These are phyloP conservation scores for Epinephelus malabaricus DNA, from an alignment of 2,797 vertebrate genomes.

Conservation along the genomic window DNA sequence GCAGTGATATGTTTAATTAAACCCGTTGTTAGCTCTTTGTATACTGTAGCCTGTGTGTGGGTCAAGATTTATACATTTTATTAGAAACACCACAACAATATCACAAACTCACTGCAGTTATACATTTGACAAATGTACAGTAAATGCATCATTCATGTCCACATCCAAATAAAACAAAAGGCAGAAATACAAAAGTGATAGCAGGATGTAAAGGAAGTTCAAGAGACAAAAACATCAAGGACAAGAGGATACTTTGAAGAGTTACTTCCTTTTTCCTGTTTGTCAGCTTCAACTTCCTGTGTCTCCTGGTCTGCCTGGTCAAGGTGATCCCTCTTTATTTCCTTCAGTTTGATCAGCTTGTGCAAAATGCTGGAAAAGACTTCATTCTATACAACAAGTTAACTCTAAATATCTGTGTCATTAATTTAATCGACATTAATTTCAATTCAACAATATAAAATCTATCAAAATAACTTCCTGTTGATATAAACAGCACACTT, in stretches of 20 bases:
- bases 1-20: conserved; percentile 25
- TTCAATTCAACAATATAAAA: conserved; percentile 36
- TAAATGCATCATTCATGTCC: not conserved
- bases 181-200: not conserved
- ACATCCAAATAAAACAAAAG: conserved; percentile 26
- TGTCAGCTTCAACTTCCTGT: conserved; percentile 60
- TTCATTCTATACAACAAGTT: conserved; percentile 35
- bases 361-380: conserved; percentile 50
- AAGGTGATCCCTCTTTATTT: conserved; percentile 46
- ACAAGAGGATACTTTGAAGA: conserved; percentile 53
- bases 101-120: conserved; percentile 20
- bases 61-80: conserved; percentile 44
- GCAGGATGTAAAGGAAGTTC: conserved; percentile 63
- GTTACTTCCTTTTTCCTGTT: conserved; percentile 72
- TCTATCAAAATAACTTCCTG: conserved; percentile 10
- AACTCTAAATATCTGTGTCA: not conserved
- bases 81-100: conserved; percentile 42
- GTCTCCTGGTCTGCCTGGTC: conserved; percentile 30
- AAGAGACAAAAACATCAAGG: conserved; percentile 60
- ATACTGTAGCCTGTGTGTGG: not conserved
- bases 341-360: conserved; percentile 45
- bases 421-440: conserved; percentile 15
- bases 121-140: conserved; percentile 21
- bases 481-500: conserved; percentile 27
- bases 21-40: conserved; percentile 27